Evolutionary conservation across 2,113 vertebrate genomes (phyloP).

Genomic region (Bombycilla garrulus): DNA sequence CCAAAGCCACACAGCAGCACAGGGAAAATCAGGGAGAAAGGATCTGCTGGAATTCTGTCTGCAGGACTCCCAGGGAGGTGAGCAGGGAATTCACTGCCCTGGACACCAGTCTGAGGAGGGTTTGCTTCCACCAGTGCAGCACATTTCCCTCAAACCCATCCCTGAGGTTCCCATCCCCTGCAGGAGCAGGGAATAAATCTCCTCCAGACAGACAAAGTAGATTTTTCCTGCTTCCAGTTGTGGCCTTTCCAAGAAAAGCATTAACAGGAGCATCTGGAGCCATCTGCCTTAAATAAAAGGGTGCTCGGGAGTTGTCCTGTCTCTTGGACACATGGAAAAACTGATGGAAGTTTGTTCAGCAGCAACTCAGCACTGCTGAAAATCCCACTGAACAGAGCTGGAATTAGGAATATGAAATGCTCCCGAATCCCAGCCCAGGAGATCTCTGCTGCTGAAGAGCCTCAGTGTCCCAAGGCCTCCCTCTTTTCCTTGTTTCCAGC

Average conservation of each 20-base stretch:
- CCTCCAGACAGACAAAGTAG: background rate
- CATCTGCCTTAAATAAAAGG: background rate
- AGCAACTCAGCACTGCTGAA: background rate
- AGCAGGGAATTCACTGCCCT: background rate
- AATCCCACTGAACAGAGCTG: background rate
- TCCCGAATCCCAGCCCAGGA: background rate
- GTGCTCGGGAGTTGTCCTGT: background rate
- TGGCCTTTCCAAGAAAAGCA: constrained; percentile 36
- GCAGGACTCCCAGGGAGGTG: background rate
- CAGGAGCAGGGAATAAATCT: background rate
- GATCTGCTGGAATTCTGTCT: background rate
- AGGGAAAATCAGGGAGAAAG: background rate
- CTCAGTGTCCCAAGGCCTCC: background rate
- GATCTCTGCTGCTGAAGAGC: background rate
- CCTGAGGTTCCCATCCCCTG: background rate
- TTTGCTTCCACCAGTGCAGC: background rate
- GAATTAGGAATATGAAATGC: background rate
- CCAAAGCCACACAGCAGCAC: background rate
- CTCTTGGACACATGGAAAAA: background rate
- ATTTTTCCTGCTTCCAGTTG: background rate
- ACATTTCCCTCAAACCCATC: background rate
- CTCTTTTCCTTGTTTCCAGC: background rate
- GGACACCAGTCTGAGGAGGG: background rate
- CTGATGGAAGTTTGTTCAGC: background rate
- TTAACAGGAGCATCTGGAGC: constrained; percentile 5